Conservation (phyloP, 2,113 vertebrate genomes). For the Pipra filicauda region DNA sequence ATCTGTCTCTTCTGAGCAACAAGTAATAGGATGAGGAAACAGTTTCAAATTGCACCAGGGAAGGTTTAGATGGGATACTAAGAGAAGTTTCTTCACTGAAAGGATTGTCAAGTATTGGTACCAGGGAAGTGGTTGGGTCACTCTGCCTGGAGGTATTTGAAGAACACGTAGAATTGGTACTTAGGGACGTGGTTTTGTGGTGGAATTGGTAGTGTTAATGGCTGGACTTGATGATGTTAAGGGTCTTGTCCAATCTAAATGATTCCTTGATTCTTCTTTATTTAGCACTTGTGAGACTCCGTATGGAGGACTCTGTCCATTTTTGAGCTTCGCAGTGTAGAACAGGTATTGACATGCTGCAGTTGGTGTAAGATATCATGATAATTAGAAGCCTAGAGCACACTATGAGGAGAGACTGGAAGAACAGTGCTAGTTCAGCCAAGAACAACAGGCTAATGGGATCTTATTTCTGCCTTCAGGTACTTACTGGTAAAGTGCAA, state of each 20-base stretch:
- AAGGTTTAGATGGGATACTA: not conserved
- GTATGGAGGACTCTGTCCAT: not conserved
- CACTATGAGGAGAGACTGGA: accelerated
- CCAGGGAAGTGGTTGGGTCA: not conserved
- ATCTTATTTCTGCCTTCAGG: not conserved
- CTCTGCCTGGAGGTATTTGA: not conserved
- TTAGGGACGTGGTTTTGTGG: not conserved
- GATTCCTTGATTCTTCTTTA: not conserved
- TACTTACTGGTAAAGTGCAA: not conserved
- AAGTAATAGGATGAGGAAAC: not conserved
- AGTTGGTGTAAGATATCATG: not conserved
- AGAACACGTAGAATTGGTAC: accelerated
- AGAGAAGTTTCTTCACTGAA: not conserved
- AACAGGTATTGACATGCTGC: not conserved
- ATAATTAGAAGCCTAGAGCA: not conserved
- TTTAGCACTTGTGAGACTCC: not conserved
- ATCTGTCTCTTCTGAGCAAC: not conserved
- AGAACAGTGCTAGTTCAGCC: not conserved
- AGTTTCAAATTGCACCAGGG: not conserved
- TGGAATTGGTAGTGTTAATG: not conserved
- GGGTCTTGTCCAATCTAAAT: not conserved
- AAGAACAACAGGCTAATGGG: not conserved
- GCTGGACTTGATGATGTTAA: not conserved
- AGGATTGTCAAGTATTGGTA: not conserved
- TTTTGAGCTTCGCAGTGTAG: not conserved